Evolutionary conservation across 2,797 vertebrate species (phyloP).

Genomic region (Phataginus tetradactyla): DNA sequence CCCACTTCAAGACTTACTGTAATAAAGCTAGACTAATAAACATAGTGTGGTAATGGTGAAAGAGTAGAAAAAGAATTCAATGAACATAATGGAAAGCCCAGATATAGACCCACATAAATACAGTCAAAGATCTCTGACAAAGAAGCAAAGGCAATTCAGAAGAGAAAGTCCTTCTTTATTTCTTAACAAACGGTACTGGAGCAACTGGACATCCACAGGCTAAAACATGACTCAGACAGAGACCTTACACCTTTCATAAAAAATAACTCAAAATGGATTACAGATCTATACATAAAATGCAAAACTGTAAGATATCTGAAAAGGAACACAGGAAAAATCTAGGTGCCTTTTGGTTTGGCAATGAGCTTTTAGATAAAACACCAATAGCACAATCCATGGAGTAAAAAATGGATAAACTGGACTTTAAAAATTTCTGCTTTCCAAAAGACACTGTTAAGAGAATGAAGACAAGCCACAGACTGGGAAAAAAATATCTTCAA

Average conservation of each 20-base stretch:
- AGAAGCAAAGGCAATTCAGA: not conserved
- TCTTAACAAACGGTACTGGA: not conserved
- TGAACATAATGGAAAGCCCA: not conserved
- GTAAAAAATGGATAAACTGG: not conserved
- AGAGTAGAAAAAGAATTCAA: not conserved
- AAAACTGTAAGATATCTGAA: not conserved
- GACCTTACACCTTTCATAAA: not conserved
- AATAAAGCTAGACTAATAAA: not conserved
- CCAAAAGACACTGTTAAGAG: not conserved
- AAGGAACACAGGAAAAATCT: not conserved
- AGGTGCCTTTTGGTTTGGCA: not conserved
- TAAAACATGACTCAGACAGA: not conserved
- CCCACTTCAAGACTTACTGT: not conserved
- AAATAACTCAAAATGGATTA: not conserved
- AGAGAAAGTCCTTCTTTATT: not conserved
- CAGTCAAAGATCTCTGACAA: not conserved
- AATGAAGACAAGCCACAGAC: not conserved
- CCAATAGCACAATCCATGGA: not conserved
- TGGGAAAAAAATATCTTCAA: not conserved
- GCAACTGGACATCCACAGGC: not conserved
- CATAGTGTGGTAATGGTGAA: not conserved
- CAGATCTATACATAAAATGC: not conserved
- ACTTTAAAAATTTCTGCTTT: not conserved
- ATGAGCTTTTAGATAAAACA: not conserved
- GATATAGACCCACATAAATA: not conserved